A percentile compares a stretch with the other conserved stretches of the same genome.
Conservation (phyloP, 2,113 vertebrate genomes). For the Apodemus speciosus region DNA sequence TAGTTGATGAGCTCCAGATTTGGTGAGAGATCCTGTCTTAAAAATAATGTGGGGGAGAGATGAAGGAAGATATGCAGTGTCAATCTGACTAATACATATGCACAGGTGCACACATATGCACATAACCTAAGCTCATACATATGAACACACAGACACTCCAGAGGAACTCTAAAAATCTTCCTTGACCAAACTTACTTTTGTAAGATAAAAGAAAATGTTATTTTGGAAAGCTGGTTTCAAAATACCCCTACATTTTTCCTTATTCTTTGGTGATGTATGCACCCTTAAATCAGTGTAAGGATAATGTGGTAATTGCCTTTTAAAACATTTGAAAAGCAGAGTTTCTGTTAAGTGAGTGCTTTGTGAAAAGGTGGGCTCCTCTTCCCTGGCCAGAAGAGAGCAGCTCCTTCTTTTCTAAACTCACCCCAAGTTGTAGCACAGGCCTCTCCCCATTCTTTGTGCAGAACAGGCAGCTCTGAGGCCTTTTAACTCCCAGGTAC, state of each 20-base stretch:
- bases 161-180: neutral
- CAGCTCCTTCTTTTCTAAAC: neutral
- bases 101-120: neutral
- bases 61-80: neutral
- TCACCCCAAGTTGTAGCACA: constrained; percentile 13
- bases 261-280: neutral
- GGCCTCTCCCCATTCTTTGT: neutral
- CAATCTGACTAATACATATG: neutral
- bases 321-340: neutral
- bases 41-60: neutral
- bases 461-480: neutral
- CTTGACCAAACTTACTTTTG: neutral
- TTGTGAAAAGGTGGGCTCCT: neutral
- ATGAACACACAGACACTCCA: neutral
- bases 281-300: neutral
- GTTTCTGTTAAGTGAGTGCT: neutral
- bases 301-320: neutral
- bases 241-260: neutral
- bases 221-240: constrained; percentile 4
- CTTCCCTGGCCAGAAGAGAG: neutral
- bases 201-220: neutral
- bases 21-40: neutral
- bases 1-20: neutral
- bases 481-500: constrained; percentile 46
- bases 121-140: neutral